These are phyloP conservation scores for Cochlearius cochlearius DNA, from an alignment of 2,113 vertebrate genomes.

Conservation along the genomic window DNA sequence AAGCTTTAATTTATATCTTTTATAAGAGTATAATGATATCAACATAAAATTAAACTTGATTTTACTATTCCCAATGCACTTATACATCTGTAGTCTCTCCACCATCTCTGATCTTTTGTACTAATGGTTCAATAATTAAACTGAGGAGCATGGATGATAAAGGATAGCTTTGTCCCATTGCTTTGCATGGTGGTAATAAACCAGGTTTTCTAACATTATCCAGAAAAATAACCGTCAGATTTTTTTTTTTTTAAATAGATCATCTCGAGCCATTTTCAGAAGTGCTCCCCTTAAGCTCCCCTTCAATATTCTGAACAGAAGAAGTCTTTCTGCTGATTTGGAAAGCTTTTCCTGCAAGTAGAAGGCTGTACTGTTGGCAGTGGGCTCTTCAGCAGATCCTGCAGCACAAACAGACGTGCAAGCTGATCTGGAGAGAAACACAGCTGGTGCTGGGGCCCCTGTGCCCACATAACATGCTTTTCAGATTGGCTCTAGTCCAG, in stretches of 20 bases:
- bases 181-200: background rate
- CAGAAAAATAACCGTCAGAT: background rate
- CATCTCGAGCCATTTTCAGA: background rate
- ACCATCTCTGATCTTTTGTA: background rate
- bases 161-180: background rate
- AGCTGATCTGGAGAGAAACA: background rate
- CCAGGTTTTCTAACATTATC: background rate
- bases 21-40: background rate
- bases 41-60: slow-evolving; percentile 31
- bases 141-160: background rate
- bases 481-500: background rate
- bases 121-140: slow-evolving; percentile 41
- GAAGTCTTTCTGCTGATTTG: background rate
- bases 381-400: background rate
- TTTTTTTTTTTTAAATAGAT: background rate
- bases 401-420: background rate
- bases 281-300: background rate
- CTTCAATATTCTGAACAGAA: background rate
- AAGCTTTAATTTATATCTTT: slow-evolving; percentile 11
- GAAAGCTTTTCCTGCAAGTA: background rate
- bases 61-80: slow-evolving; percentile 19
- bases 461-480: fast-evolving
- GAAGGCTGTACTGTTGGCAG: background rate
- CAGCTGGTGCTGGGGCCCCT: background rate
- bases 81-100: background rate